Conservation (phyloP, 2,113 vertebrate genomes). For the Psettodes erumei region DNA sequence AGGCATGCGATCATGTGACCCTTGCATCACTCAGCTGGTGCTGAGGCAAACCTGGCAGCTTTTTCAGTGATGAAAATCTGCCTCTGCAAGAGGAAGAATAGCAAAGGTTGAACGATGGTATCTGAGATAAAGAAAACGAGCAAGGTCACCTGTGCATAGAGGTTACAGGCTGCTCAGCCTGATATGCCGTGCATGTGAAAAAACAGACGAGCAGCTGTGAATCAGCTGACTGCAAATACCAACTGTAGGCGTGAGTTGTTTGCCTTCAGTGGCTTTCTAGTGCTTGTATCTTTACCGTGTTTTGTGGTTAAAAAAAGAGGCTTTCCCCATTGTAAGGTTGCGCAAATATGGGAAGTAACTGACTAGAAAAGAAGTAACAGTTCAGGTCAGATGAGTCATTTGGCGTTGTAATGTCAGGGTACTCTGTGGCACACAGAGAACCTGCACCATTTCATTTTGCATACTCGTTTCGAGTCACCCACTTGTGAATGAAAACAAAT, state of each 20-base stretch:
- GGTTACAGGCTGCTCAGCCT: background rate
- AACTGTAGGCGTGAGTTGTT: conserved; percentile 54
- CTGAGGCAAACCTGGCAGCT: background rate
- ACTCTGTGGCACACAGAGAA: background rate
- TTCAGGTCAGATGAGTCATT: background rate
- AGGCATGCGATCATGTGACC: conserved; percentile 26
- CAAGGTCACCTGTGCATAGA: background rate
- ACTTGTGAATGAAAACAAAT: background rate
- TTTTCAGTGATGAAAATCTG: conserved; percentile 12
- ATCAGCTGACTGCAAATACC: conserved; percentile 72
- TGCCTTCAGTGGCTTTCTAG: background rate
- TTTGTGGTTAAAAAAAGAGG: background rate
- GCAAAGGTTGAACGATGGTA: background rate
- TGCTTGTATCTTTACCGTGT: background rate
- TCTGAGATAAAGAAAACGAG: background rate
- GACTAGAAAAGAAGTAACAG: background rate
- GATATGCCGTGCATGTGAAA: too few relatives aligned
- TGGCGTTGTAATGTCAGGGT: background rate
- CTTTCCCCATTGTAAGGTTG: background rate
- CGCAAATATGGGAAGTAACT: background rate
- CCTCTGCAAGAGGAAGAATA: conserved; percentile 6
- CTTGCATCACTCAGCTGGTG: background rate
- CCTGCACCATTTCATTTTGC: background rate
- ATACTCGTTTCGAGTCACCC: background rate
- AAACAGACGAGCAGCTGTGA: conserved; percentile 62